Evolutionary conservation across 1,140 invertebrate species (phyloP).

Genomic region (Streblospio benedicti): DNA sequence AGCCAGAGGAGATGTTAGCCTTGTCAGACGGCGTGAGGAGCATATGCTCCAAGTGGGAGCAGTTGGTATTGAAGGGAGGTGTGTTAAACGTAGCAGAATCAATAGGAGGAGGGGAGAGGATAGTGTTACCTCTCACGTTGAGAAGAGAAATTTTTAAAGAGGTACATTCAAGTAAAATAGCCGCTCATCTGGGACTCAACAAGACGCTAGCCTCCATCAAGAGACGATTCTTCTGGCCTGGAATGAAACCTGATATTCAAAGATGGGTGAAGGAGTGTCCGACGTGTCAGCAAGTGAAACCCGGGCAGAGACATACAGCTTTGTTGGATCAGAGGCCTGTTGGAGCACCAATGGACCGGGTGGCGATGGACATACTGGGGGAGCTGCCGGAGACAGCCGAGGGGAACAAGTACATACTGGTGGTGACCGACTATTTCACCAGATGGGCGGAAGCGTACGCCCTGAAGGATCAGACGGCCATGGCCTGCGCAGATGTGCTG

Average conservation of each 20-base stretch:
- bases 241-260: not conserved
- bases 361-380: conserved; percentile 3
- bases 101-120: no score
- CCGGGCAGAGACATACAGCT: not conserved
- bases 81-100: no score
- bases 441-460: conserved; percentile 1
- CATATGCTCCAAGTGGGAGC: no score
- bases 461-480: conserved; percentile 19
- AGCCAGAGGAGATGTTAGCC: no score
- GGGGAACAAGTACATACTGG: conserved; percentile 1
- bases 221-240: not conserved
- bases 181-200: not conserved
- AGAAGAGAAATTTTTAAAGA: not conserved
- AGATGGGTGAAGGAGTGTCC: conserved; percentile 2
- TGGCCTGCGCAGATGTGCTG: conserved; percentile 27
- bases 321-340: not conserved
- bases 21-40: no score
- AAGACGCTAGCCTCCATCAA: not conserved
- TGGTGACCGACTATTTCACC: conserved; percentile 1
- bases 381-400: not conserved
- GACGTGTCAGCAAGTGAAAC: not conserved
- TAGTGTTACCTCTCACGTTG: not conserved
- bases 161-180: not conserved
- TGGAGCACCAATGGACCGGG: conserved; percentile 17
- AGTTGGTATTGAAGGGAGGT: no score